phyloP scores from a whole-genome alignment of 1,140 invertebrate species.

The Habropoda laboriosa region DNA sequence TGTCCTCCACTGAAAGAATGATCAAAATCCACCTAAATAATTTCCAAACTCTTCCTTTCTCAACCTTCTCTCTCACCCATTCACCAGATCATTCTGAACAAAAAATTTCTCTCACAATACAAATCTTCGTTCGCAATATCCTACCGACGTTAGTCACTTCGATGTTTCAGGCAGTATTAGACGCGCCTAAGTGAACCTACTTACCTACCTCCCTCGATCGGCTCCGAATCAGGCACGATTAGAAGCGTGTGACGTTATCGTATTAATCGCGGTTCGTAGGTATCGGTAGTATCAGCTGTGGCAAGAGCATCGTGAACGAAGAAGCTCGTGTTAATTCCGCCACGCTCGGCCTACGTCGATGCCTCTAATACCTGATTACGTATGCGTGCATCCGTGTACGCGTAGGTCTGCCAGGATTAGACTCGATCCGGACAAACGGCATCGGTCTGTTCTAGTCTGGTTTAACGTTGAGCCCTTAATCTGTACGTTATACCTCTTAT shows the following conservation, averaged over 20 bases:
- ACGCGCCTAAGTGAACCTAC: neutral
- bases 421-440: conserved; percentile 45
- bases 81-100: too few species aligned
- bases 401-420: conserved; percentile 28
- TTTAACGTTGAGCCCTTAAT: conserved; percentile 42
- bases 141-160: too few species aligned
- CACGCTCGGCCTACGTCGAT: conserved; percentile 12
- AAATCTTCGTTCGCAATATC: too few species aligned
- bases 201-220: neutral
- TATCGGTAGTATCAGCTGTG: neutral
- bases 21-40: too few species aligned
- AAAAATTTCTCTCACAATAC: too few species aligned
- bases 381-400: conserved; percentile 37
- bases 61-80: too few species aligned
- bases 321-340: conserved; percentile 37
- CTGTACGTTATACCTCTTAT: conserved; percentile 53
- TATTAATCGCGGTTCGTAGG: neutral
- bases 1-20: too few species aligned
- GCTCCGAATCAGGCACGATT: too few species aligned
- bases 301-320: conserved; percentile 5
- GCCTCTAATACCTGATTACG: conserved; percentile 57
- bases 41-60: too few species aligned
- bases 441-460: conserved; percentile 1
- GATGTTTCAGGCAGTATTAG: neutral
- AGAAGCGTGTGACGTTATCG: neutral